Base-by-base conservation (phyloP, 2,888 invertebrate genomes). In the Phania funesta region DNA sequence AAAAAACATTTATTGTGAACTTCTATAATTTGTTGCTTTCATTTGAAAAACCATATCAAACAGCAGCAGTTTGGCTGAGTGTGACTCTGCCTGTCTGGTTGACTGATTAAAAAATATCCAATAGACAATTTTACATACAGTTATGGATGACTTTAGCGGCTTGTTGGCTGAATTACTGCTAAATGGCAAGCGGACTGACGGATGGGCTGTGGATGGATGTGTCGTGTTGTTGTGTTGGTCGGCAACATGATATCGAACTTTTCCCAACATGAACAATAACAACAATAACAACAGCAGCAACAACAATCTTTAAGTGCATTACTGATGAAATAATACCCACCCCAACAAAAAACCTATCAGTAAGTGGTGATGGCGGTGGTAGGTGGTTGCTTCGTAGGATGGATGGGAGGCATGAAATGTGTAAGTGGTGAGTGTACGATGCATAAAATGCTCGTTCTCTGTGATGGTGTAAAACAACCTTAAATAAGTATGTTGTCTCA, bases 261-360 rank as follows among this genome's bases (percentile, higher is more conserved):
- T 78, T 50, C 56, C 64, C 70, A 68, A 74, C 56, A 67, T 32
- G 5, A 38, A 35, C 41, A 54, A 41, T 22, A 67, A 52, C 60
- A 62, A 38, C 54, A 67, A 46, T 48, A 64, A 41, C 38, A 48
- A 35, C 62, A 73, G 9, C 60, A 58, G n/a, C 56, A 79, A 29
- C 50, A 67, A 62, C 56, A 60, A 58, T 60, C 13, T 70, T 70
- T 70, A 75, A 84, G 65, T 74, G 82, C 82, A 81, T 78, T 68
- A 67, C 75, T 58, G 64, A 65, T 78, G 82, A 82, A 82, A 82
- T 77, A 64, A 77, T 82, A 78, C 70, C 78, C 74, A 78, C 50
- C 75, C 62, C 35, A 56, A 70, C 35, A 8, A n/a, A 48, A 29
- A 44, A 26, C 22, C 24, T 24, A 32, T 24, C 32, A 64, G n/a